Evolutionary conservation across 2,113 vertebrate species (phyloP), one percentile per base, ranked within the genome.

Genomic region (Phalacrocorax pelagicus): DNA sequence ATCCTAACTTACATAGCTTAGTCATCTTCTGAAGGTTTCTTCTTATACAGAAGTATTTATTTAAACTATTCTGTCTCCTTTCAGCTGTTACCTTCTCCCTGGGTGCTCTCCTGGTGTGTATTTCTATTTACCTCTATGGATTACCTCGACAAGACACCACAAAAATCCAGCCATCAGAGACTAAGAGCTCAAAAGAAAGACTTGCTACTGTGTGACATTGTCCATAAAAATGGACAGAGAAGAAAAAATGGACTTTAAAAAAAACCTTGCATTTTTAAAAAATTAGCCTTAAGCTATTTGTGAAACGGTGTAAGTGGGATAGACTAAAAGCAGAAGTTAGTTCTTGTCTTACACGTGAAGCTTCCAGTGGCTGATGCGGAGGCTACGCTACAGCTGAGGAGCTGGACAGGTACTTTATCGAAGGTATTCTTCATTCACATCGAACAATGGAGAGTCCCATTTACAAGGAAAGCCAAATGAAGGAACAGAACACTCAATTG

Each of bases 41-140:
- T 77, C 46, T 46, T 62, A 18, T 1, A 26, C 1, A 1, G n/a
- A 55, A 12, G 10, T 78, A 46, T 81, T 80, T 34, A 66, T 32
- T 49, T 44, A 90, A 93, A 47, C 32, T 81, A 1, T 55, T 70
- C 90, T 97, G 27, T 97, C 34, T 91, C n/a, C 73, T 90, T 97
- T 61, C 98, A 99, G 99, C 99, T 20, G 20, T 97, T 54, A 98
- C 98, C 3, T 99, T 99, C 96, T 93, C 97, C 66, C 54, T 97
- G 26, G 99, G 99, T 59, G 96, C 99, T 24, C 15, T 98, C 88
- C 97, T 99, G 18, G 99, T 99, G 34, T 99, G 99, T 51, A n/a
- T 99, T 95, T 99, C 99, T 93, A 99, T 99, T 94, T 99, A 99
- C 96, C 97, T 99, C 70, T 99, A 99, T 26, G 99, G 99, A 86